These are phyloP conservation scores for Meriones psammophilus DNA, from an alignment of 2,797 vertebrate genomes.

Conservation along the genomic window DNA sequence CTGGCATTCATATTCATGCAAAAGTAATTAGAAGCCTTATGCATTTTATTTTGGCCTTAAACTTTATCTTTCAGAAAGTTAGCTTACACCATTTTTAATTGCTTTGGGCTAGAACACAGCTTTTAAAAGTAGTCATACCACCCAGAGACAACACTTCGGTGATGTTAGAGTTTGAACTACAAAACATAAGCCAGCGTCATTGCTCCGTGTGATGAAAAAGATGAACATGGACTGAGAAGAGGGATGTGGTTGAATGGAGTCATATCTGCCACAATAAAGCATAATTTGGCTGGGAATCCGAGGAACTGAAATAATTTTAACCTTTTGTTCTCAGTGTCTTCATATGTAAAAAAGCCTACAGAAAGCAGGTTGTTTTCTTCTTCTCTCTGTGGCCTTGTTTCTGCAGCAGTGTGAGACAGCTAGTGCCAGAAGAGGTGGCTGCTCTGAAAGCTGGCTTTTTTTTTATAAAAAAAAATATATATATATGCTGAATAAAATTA, in stretches of 20 bases:
- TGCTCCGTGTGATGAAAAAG: not conserved
- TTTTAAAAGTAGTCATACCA: slow-evolving; percentile 67
- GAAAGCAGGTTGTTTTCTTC: not conserved
- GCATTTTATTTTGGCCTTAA: slow-evolving; percentile 73
- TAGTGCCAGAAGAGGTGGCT: not conserved
- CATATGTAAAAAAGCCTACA: not conserved
- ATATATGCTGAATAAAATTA: not conserved
- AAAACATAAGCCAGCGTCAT: slow-evolving; percentile 39
- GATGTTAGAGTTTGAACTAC: slow-evolving; percentile 35
- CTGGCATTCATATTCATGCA: slow-evolving; percentile 53
- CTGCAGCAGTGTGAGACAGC: not conserved
- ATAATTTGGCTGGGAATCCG: not conserved
- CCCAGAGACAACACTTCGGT: slow-evolving; percentile 63
- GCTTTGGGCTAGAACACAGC: slow-evolving; percentile 60
- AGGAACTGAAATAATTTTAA: slow-evolving; percentile 7
- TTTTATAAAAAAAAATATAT: not conserved
- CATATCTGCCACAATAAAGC: not conserved
- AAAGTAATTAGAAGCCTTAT: slow-evolving; percentile 71
- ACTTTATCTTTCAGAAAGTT: slow-evolving; percentile 73
- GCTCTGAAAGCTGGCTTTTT: not conserved
- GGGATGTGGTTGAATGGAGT: not conserved
- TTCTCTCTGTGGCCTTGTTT: slow-evolving; percentile 29
- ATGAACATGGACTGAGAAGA: not conserved
- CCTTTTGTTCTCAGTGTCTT: not conserved
- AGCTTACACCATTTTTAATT: slow-evolving; percentile 69